Evolutionary conservation across 2,888 invertebrate species (phyloP).

Genomic region (Yponomeuta malinellus): DNA sequence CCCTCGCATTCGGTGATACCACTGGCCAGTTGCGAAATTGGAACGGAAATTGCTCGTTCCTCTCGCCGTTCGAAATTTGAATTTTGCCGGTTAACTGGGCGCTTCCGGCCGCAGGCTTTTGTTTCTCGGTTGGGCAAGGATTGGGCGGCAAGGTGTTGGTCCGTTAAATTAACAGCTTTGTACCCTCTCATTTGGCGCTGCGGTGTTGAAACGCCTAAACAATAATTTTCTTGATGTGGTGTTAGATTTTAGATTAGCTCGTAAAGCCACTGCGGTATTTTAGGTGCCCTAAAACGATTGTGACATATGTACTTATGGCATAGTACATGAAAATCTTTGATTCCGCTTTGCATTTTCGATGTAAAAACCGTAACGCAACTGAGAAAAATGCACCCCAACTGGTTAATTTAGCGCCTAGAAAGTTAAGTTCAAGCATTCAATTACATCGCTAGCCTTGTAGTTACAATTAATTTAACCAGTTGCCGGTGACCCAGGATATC

Average conservation of each 20-base stretch:
- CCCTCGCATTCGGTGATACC: slow-evolving; percentile 42
- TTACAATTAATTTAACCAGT: no score
- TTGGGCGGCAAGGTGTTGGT: slow-evolving; percentile 28
- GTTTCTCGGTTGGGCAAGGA: slow-evolving; percentile 47
- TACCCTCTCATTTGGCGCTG: not conserved
- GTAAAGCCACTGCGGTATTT: no score
- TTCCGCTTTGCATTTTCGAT: no score
- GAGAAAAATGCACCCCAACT: no score
- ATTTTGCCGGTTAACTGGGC: slow-evolving; percentile 72
- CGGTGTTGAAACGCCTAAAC: not conserved
- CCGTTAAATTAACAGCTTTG: slow-evolving; percentile 13
- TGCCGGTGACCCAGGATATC: no score
- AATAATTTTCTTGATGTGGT: not conserved
- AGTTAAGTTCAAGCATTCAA: no score
- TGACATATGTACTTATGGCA: no score
- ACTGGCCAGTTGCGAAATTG: slow-evolving; percentile 59
- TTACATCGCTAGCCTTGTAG: no score
- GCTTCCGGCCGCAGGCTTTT: slow-evolving; percentile 63
- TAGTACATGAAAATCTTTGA: no score
- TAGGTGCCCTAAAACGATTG: no score
- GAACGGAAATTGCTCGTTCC: slow-evolving; percentile 74
- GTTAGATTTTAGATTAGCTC: not conserved
- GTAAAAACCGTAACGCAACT: no score
- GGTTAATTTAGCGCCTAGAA: no score
- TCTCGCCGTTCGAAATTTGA: slow-evolving; percentile 67